Evolutionary conservation across 2,113 vertebrate species (phyloP), one percentile per base, ranked within the genome.

Genomic region (Hyperopisus bebe): DNA sequence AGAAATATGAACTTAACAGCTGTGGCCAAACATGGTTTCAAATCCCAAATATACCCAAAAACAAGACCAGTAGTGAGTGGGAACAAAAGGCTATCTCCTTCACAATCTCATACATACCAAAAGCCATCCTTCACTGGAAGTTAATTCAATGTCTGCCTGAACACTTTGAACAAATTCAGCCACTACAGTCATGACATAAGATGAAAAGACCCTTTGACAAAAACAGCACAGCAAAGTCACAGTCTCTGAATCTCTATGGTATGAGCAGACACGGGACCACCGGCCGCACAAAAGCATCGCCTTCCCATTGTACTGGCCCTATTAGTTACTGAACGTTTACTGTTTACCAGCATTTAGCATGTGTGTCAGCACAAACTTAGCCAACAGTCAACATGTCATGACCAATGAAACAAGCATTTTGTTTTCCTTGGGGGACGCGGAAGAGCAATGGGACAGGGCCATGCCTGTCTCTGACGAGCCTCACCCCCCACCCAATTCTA

Each of bases 1-100:
- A 92, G 86, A 89, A 93, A 91, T 89, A 88, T 0, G 88, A 86
- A 90, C 58, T 89, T 87, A 51, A 91, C 91, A 92, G 90, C 90
- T 91, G 90, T 53, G 83, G 90, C 44, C 90, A 86, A 93, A 90
- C 85, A 35, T 55, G 27, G 91, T 94, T 94, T 93, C 91, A 91
- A 91, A 93, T 50, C 44, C 47, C 47, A 27, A 48, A 86, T 48
- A 27, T 47, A 48, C n/a, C n/a, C 47, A 27, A 86, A 50, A 50
- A 86, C 46, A 48, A n/a, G 24, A 27, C 21, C 24, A 86, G 31
- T 4, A 19, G 70, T 19, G 31, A 77, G 35, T 35, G 31, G 15
- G 70, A 77, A 77, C 11, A 35, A 17, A 15, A 77, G 21, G 15
- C 2, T 62, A n/a, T n/a, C 55, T 62, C 9, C 55, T 62, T n/a